phyloP scores from a whole-genome alignment of 30 jellyfish, hydroid and myxozoan genomes.

The Hydra vulgaris region DNA sequence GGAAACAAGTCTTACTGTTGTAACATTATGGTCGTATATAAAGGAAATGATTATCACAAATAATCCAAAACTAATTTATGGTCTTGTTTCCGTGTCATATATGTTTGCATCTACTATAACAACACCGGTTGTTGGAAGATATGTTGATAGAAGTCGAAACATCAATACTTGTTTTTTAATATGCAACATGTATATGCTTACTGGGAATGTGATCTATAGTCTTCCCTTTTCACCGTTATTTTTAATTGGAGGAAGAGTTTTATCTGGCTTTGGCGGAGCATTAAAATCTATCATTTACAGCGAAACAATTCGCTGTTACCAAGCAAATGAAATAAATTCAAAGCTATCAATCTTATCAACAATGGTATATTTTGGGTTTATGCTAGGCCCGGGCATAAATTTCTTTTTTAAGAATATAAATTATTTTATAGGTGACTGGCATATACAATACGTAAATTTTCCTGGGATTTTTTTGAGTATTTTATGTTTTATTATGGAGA shows the following conservation, averaged over 20 bases:
- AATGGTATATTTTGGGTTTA: conserved; percentile 17
- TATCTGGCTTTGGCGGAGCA: conserved; percentile 35
- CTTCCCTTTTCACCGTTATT: too few relatives aligned
- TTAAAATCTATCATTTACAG: conserved; percentile 19
- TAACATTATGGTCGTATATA: too few relatives aligned
- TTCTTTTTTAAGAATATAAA: conserved; percentile 4
- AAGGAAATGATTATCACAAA: too few relatives aligned
- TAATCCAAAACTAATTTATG: too few relatives aligned
- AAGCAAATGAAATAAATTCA: not conserved
- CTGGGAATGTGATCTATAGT: too few relatives aligned
- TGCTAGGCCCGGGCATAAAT: conserved; percentile 35
- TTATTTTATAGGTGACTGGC: conserved; percentile 32
- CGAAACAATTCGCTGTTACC: conserved; percentile 22
- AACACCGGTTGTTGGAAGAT: too few relatives aligned
- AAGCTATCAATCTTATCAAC: conserved; percentile 22
- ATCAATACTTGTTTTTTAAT: too few relatives aligned
- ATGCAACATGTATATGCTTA: too few relatives aligned
- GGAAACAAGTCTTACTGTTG: too few relatives aligned
- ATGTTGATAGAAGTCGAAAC: too few relatives aligned
- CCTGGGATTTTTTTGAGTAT: conserved; percentile 31
- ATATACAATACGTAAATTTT: conserved; percentile 10
- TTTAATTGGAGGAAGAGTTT: conserved; percentile 32
- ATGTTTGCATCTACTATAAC: too few relatives aligned
- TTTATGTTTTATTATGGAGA: conserved; percentile 14
- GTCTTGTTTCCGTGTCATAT: too few relatives aligned